These are phyloP conservation scores for Ethmia dodecea DNA, from an alignment of 2,888 invertebrate species.

Conservation along the genomic window DNA sequence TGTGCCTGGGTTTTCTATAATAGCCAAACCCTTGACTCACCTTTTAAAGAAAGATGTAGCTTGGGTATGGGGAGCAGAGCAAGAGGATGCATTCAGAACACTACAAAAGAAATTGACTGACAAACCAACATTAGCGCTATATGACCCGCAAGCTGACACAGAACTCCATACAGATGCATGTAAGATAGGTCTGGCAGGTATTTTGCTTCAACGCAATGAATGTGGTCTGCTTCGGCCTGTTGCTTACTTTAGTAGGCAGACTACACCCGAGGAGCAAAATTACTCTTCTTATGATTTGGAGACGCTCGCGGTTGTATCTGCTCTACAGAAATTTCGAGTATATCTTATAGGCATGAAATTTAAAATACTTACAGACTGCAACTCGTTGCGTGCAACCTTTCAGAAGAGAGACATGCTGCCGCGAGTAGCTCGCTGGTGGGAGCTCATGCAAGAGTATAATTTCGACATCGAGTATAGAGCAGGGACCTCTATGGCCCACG, in stretches of 20 bases:
- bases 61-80: slow-evolving; percentile 19
- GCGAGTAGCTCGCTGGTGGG: slow-evolving; percentile 33
- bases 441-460: slow-evolving; percentile 27
- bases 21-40: slow-evolving; percentile 12
- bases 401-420: slow-evolving; percentile 26
- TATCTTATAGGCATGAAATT: slow-evolving; percentile 15
- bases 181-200: slow-evolving; percentile 27
- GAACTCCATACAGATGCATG: slow-evolving; percentile 37
- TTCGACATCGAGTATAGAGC: slow-evolving; percentile 26
- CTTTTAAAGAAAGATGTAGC: slow-evolving; percentile 11
- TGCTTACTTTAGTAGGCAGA: slow-evolving; percentile 28
- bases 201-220: slow-evolving; percentile 25
- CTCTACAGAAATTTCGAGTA: slow-evolving; percentile 25
- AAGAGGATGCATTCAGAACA: slow-evolving; percentile 15
- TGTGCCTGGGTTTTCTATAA: slow-evolving; percentile 9
- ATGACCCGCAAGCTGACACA: slow-evolving; percentile 14
- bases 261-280: slow-evolving; percentile 27
- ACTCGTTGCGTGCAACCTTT: slow-evolving; percentile 16
- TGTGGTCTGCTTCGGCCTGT: slow-evolving; percentile 19
- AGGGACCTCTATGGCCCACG: slow-evolving; percentile 28
- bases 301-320: slow-evolving; percentile 33
- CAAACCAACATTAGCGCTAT: slow-evolving; percentile 14
- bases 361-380: slow-evolving; percentile 17
- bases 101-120: slow-evolving; percentile 19
- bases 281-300: slow-evolving; percentile 37